phyloP scores from a whole-genome alignment of 1,140 invertebrate genomes.

The Procambarus clarkii region DNA sequence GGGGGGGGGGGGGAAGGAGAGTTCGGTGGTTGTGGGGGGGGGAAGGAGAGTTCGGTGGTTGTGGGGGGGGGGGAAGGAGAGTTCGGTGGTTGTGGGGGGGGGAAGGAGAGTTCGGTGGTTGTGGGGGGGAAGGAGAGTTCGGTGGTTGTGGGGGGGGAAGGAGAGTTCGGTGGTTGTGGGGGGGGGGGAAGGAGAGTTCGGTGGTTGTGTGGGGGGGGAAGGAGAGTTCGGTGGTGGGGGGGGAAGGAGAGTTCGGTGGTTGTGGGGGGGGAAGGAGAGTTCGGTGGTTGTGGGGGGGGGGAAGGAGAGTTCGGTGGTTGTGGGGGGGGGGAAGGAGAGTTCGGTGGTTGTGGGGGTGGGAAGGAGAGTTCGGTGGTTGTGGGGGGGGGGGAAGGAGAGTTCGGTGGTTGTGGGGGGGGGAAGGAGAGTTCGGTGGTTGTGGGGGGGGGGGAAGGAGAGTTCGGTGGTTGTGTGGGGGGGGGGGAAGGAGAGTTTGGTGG shows the following conservation, averaged over 20 bases:
- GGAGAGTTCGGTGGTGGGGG: background rate
- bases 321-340: too few species aligned
- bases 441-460: background rate
- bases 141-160: background rate
- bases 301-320: background rate
- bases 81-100: too few species aligned
- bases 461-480: background rate
- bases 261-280: too few species aligned
- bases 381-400: background rate
- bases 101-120: background rate
- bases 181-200: background rate
- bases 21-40: too few species aligned
- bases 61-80: too few species aligned
- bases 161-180: background rate
- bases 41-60: too few species aligned
- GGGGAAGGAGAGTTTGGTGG: background rate
- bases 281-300: background rate
- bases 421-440: background rate
- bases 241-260: background rate
- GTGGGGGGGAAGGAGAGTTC: background rate
- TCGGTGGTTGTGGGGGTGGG: too few species aligned
- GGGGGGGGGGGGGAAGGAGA: too few species aligned
- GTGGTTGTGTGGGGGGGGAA: too few species aligned
- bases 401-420: too few species aligned
- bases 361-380: too few species aligned